phyloP scores from a whole-genome alignment of 2,797 vertebrate genomes.

The Rhyacichthys aspro region DNA sequence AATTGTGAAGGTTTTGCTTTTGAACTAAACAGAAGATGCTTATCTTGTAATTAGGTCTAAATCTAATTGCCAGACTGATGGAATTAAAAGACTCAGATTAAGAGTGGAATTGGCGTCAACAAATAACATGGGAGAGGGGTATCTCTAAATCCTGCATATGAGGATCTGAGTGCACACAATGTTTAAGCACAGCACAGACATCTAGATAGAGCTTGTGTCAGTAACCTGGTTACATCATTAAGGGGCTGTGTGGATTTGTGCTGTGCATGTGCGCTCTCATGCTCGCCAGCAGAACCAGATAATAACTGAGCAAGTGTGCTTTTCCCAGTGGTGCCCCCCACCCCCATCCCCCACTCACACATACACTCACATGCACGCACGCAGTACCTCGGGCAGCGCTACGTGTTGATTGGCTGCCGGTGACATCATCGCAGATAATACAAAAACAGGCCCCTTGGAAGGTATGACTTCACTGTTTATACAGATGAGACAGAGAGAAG shows the following conservation, averaged over 20 bases:
- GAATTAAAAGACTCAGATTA: slow-evolving; percentile 17
- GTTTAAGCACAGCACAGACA: background rate
- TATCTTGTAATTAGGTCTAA: slow-evolving; percentile 27
- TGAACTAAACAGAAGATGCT: slow-evolving; percentile 25
- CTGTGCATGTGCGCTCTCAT: slow-evolving; percentile 32
- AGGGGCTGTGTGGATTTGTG: slow-evolving; percentile 26
- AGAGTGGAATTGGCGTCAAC: slow-evolving; percentile 18
- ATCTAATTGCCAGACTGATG: slow-evolving; percentile 17
- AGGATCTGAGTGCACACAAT: background rate
- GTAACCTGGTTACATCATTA: slow-evolving; percentile 19
- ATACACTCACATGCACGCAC: slow-evolving; percentile 17
- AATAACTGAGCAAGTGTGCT: slow-evolving; percentile 64
- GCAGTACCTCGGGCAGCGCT: slow-evolving; percentile 59
- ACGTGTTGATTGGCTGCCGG: slow-evolving; percentile 81
- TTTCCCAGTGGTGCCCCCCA: slow-evolving; percentile 61
- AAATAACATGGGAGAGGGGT: slow-evolving; percentile 8
- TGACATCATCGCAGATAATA: slow-evolving; percentile 81
- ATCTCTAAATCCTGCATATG: background rate
- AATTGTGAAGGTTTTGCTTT: slow-evolving; percentile 17
- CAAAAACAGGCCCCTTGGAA: slow-evolving; percentile 78
- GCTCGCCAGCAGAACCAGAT: slow-evolving; percentile 46
- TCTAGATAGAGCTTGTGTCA: background rate
- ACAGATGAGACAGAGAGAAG: slow-evolving; percentile 63
- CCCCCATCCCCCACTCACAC: slow-evolving; percentile 40
- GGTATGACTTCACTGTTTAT: slow-evolving; percentile 84